These are phyloP conservation scores for Mechanitis messenoides DNA, from an alignment of 2,888 invertebrate genomes.

Conservation along the genomic window DNA sequence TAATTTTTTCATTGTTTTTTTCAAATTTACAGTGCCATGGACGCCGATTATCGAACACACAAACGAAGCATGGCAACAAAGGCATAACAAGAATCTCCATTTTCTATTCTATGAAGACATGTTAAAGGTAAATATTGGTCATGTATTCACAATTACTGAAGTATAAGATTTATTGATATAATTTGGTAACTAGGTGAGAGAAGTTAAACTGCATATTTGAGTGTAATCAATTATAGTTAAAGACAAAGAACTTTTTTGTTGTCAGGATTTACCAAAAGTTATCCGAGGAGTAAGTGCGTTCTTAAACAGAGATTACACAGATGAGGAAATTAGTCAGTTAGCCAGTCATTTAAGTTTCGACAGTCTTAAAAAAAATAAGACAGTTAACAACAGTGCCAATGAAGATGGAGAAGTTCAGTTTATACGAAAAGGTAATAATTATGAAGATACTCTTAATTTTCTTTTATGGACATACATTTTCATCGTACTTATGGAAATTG, in stretches of 20 bases:
- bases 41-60: constrained; percentile 61
- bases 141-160: no score
- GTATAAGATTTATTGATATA: background rate
- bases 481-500: background rate
- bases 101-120: constrained; percentile 67
- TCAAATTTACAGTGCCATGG: constrained; percentile 55
- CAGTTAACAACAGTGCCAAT: constrained; percentile 68
- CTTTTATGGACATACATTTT: background rate
- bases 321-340: constrained; percentile 60
- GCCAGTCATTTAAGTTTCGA: constrained; percentile 76
- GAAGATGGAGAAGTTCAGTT: constrained; percentile 53
- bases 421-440: constrained; percentile 57
- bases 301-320: constrained; percentile 59
- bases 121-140: constrained; percentile 46
- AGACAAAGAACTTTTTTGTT: background rate
- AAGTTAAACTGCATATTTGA: no score
- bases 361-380: constrained; percentile 75
- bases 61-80: constrained; percentile 59
- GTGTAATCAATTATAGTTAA: background rate
- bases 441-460: background rate
- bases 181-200: no score
- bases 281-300: constrained; percentile 71
- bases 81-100: constrained; percentile 59
- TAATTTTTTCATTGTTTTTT: background rate
- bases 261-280: constrained; percentile 68